Percentiles rank a stretch among this genome's conserved stretches.
These are phyloP conservation scores for Cyprinodon variegatus DNA, from an alignment of 2,113 vertebrate genomes.

Conservation along the genomic window DNA sequence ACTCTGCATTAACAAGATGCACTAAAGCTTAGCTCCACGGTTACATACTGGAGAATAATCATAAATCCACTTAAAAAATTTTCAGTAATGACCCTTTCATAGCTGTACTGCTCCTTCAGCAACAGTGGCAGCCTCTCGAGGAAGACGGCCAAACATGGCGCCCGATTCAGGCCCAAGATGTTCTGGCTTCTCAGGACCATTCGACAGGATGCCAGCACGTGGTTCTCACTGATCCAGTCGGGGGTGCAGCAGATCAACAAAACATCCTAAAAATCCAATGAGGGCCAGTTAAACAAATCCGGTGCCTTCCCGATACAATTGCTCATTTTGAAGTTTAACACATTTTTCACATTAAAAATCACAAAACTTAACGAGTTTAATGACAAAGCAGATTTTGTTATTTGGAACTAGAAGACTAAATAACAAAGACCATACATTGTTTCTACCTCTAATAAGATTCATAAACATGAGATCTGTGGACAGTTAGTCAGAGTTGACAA, in stretches of 20 bases:
- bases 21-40: neutral
- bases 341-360: neutral
- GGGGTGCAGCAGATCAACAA: slow-evolving; percentile 81
- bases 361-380: neutral
- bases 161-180: slow-evolving; percentile 80
- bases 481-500: no score
- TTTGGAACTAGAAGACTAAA: no score
- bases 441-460: no score
- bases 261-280: slow-evolving; percentile 70
- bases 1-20: slow-evolving; percentile 58
- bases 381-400: neutral
- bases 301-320: neutral
- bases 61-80: neutral
- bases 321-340: neutral
- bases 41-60: neutral
- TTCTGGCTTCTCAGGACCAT: slow-evolving; percentile 80
- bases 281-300: neutral
- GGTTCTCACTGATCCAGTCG: slow-evolving; percentile 83
- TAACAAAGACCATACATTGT: no score
- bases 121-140: slow-evolving; percentile 81
- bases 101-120: slow-evolving; percentile 81
- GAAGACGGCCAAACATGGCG: slow-evolving; percentile 82
- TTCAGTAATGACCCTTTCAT: slow-evolving; percentile 76
- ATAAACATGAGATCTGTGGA: no score
- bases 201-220: slow-evolving; percentile 80